phyloP scores from a whole-genome alignment of 2,113 vertebrate species.

The Furnarius figulus region DNA sequence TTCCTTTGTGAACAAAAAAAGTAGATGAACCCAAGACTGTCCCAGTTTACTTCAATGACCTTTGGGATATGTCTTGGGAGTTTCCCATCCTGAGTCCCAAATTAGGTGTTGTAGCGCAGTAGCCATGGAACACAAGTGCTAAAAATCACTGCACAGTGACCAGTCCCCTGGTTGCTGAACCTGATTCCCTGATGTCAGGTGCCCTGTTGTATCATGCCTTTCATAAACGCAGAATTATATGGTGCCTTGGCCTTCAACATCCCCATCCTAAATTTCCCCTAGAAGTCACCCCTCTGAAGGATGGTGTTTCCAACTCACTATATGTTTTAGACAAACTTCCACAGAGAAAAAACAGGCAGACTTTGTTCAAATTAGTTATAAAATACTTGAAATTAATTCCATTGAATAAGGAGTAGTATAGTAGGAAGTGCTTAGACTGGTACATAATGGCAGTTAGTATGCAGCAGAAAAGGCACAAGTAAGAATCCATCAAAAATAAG shows the following conservation, averaged over 20 bases:
- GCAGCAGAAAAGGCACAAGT: not conserved
- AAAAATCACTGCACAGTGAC: not conserved
- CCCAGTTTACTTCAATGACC: not conserved
- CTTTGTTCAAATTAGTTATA: not conserved
- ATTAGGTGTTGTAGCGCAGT: not conserved
- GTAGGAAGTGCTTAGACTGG: not conserved
- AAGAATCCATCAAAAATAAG: not conserved
- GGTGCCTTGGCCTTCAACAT: not conserved
- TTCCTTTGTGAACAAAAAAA: not conserved
- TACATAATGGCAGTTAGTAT: not conserved
- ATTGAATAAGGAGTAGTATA: not conserved
- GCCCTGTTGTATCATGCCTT: not conserved
- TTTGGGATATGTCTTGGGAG: not conserved
- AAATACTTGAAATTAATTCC: not conserved
- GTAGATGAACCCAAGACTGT: not conserved
- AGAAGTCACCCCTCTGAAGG: not conserved
- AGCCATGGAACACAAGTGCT: not conserved
- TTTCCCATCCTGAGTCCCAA: not conserved
- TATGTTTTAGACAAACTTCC: not conserved
- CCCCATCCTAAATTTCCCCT: not conserved
- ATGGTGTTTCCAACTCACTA: not conserved
- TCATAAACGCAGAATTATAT: not conserved
- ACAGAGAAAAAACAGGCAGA: not conserved
- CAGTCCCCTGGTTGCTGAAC: not conserved
- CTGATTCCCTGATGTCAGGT: rapidly evolving